Base-by-base conservation (phyloP, 2,113 vertebrate species). In the Notothenia coriiceps region DNA sequence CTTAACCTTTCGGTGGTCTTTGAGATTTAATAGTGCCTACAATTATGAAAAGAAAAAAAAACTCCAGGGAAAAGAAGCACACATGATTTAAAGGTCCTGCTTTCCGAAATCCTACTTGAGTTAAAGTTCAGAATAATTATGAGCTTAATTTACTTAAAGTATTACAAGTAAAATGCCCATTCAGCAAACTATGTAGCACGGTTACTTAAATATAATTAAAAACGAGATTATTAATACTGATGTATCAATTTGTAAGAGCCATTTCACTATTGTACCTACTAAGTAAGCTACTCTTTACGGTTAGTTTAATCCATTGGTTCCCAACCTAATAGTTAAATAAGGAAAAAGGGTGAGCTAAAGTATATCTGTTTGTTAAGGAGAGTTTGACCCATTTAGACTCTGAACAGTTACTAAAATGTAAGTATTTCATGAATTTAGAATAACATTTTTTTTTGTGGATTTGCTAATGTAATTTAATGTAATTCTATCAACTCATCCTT, bases 51-150 rank as follows among this genome's bases (percentile, higher is more conserved):
- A 44, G 73, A 64, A 54, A 44, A 77, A 64, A 54, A 2, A 1
- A 4, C 6, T 44, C 44, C 6, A 2, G 11, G 14, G 46, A 51
- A 60, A 57, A 14, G 10, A 79, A n/a, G 43, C 10, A 17, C 14
- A 15, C 1, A 20, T 12, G 8, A 6, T 49, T 35, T 40, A 6
- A 52, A 43, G n/a, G n/a, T 62, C 57, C 5, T 40, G 18, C 25
- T 35, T 40, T 72, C 20, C 12, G 35, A 9, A 56, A 35, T 56
- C 60, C 20, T 6, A 12, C 13, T 62, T 20, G 2, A 61, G 6
- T 61, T 20, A 44, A 46, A 55, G 61, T 66, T 35, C 22, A 75
- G 40, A 47, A 33, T 2, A 47, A 65, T 56, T 49, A 54, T 46
- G 18, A 54, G 18, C 33, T 25, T 54, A 40, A 29, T 29, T 29